Evolutionary conservation across 2,888 invertebrate species (phyloP), one percentile per base, ranked within the genome.

Genomic region (Lissocephala sabroskyi): DNA sequence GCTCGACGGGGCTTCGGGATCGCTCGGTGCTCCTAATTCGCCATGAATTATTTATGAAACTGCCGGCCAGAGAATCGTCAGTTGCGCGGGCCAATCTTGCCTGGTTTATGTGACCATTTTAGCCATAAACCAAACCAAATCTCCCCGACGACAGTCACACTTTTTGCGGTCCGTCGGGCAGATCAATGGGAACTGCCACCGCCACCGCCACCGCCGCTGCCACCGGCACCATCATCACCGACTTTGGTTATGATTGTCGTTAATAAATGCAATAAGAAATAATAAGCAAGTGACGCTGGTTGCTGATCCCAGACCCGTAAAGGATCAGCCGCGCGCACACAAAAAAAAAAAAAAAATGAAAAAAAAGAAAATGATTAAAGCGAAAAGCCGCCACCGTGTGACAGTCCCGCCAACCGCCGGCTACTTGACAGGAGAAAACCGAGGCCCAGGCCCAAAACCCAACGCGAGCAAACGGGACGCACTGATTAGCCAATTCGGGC

Each of bases 241-340:
- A 66, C 65, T 77, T 64, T 77, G 78, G 71, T 80, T 79, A 79
- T 80, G 78, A 80, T 79, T 79, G 77, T 71, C 64, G 79, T 64
- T 77, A 75, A 75, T 79, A 78, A 77, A 80, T 80, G 76, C 80
- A 77, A 79, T 74, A 74, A 71, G 70, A 79, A 77, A 80, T 77
- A 80, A 80, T 79, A 79, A 79, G 78, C 65, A 79, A 70, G 47
- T 39, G 35, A 35, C 41, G 52, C 50, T 37, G 56, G 36, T n/a
- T 36, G 35, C 26, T 62, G 74, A 68, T 68, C 70, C 56, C 59
- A 49, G 62, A 46, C 13, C 7, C 54, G 55, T 62, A 45, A 65
- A 68, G 68, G 77, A 68, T 70, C 56, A 56, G 43, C 49, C 44
- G 33, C 39, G n/a, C n/a, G n/a, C n/a, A n/a, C n/a, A n/a, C n/a